Evolutionary conservation across 1,140 invertebrate genomes (phyloP), one percentile per base, ranked within the genome.

Genomic region (Danaus plexippus): DNA sequence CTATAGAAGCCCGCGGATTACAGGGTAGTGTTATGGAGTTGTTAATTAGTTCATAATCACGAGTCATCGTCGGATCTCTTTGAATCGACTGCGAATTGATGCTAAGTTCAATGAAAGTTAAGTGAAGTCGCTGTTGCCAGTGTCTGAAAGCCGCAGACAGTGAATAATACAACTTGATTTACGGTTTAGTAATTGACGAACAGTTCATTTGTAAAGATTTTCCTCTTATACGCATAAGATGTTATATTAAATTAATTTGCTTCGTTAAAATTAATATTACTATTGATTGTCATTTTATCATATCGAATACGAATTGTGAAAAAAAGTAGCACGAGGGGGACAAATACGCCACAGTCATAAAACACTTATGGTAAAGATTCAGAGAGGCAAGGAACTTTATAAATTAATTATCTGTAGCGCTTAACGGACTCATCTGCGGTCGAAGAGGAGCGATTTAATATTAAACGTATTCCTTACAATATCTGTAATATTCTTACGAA

Each of bases 401-500:
- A 60, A 64, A 69, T 66, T 66, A 66, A 69, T 69, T 63, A 69
- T 63, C 43, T 52, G 11, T 45, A 41, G 10, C 32, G 47, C n/a
- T 45, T 53, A 44, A n/a, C 15, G 12, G 51, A 15, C 54, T 18
- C 54, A 57, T 42, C 47, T 43, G 54, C 54, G 18, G 18, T 32
- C 4, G 22, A 32, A 2, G 22, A 32, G 22, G 43, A 45, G 4
- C 10, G 73, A 72, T 75, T 75, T 72, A 55, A 32, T 46, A 44
- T 48, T 48, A 55, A 41, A 51, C 56, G 54, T 47, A 49, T 59
- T 53, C 57, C 45, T 51, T 55, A 50, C 45, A 47, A 47, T 22
- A 57, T 53, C 49, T 57, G 40, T 18, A 41, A 44, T 47, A 18
- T 47, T 45, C 6, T 3, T 45, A 32, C 7, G 22, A 32, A 32